A percentile compares a stretch with the other conserved stretches of the same genome.
Evolutionary conservation across 2,113 vertebrate genomes (phyloP).

Genomic region (Pholis gunnellus): DNA sequence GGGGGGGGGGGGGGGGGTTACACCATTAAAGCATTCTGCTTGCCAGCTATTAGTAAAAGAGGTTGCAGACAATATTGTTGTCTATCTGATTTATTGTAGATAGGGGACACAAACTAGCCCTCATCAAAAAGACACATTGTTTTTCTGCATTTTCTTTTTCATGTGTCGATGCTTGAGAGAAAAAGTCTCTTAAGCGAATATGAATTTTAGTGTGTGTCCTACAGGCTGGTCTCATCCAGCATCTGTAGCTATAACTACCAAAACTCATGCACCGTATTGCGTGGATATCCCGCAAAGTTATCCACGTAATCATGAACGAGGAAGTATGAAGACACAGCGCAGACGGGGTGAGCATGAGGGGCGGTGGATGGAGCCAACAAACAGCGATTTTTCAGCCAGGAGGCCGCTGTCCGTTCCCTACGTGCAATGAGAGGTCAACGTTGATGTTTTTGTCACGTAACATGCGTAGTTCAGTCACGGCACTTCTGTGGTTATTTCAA

Average conservation of each 20-base stretch:
- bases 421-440: no score
- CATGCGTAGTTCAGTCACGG: no score
- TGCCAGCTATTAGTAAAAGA: slow-evolving; percentile 50
- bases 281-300: no score
- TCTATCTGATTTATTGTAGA: slow-evolving; percentile 44
- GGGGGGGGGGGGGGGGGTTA: not conserved
- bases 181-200: not conserved
- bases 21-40: slow-evolving; percentile 32
- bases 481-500: no score
- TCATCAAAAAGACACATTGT: slow-evolving; percentile 14
- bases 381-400: no score
- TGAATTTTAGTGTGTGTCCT: not conserved
- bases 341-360: no score
- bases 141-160: not conserved
- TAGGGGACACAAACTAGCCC: not conserved
- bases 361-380: no score
- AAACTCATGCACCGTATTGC: no score
- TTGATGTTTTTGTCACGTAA: no score
- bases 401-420: no score
- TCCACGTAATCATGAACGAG: not conserved
- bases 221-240: no score
- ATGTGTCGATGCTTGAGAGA: not conserved
- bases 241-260: not conserved
- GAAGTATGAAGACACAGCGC: not conserved
- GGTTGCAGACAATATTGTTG: slow-evolving; percentile 2